Percentiles rank a stretch among this genome's conserved stretches.
phyloP scores from a whole-genome alignment of 2,888 invertebrate species.

The Oligia fasciuncula region DNA sequence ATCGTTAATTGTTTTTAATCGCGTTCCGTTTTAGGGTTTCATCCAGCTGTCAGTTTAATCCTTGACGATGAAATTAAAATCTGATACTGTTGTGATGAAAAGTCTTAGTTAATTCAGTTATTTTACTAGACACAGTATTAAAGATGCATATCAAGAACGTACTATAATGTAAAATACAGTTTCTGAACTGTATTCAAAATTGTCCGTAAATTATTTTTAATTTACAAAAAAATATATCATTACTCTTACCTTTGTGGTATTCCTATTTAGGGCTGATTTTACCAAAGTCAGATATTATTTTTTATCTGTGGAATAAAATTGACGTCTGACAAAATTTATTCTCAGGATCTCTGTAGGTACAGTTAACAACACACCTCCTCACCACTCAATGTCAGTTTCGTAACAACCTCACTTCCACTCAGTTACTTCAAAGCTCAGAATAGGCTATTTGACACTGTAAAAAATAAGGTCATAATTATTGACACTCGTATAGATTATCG shows the following conservation, averaged over 20 bases:
- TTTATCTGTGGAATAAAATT: too few relatives aligned
- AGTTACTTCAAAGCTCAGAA: constrained; percentile 11
- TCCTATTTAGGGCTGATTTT: background rate
- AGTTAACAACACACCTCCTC: too few relatives aligned
- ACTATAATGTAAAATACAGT: background rate
- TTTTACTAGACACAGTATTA: background rate
- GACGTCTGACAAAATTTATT: too few relatives aligned
- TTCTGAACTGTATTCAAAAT: background rate
- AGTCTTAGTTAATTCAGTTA: background rate
- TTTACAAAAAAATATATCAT: too few relatives aligned
- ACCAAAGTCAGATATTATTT: too few relatives aligned
- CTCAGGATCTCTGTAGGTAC: background rate
- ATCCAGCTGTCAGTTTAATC: constrained; percentile 22
- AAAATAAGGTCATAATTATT: too few relatives aligned
- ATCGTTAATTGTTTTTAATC: constrained; percentile 36
- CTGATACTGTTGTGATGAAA: background rate
- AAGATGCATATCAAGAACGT: background rate
- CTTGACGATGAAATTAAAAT: background rate
- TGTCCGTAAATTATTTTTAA: background rate
- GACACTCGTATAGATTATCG: too few relatives aligned
- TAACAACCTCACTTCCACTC: background rate
- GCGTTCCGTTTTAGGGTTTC: constrained; percentile 25
- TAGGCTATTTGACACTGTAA: too few relatives aligned
- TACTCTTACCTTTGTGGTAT: background rate
- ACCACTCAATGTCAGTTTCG: constrained; percentile 1